Base-by-base conservation (phyloP, 2,797 vertebrate species). In the Tinamus major region DNA sequence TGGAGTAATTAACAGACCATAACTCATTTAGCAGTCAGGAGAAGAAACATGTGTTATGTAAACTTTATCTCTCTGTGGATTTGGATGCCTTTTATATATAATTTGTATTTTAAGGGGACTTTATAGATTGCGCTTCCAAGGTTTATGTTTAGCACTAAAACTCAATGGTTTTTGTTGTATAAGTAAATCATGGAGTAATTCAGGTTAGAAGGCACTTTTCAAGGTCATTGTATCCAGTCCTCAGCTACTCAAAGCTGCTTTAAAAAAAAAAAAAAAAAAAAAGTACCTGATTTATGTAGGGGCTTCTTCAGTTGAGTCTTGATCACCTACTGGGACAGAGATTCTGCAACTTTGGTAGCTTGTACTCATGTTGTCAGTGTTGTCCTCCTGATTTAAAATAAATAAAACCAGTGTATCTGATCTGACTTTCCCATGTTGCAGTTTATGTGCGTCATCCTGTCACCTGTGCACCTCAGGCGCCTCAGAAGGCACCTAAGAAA, bases 21-120 rank as follows among this genome's bases (percentile, higher is more conserved):
- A 93, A 94, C 88, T 93, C 93, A 87, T 42, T 85, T 78, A 85
- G 58, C 81, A 93, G 85, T 46, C 68, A 13, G 5, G 35, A 80
- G 76, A 10, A 81, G 79, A 82, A 95, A 48, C 72, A 53, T 37
- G 39, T 67, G 9, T 90, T 94, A 27, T 55, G 31, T 93, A 84
- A 95, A 81, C 31, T 46, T 85, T 35, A 48, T 55, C 72, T 55
- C 55, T 64, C 39, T n/a, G 64, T 80, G 64, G 39, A 46, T n/a
- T 92, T 64, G 41, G n/a, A 29, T 71, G 65, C 53, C 49, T 91
- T 85, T 21, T 49, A 48, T 48, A 48, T 48, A 11, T 21, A 21
- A 42, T 15, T 42, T 42, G 15, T 42, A 42, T 42, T 42, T 42
- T 42, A 42, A 42, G 19, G 44, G 8, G 44, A 26, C 19, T 53